Base-by-base conservation (phyloP, 2,888 invertebrate genomes). In the Drosophila subquinaria region DNA sequence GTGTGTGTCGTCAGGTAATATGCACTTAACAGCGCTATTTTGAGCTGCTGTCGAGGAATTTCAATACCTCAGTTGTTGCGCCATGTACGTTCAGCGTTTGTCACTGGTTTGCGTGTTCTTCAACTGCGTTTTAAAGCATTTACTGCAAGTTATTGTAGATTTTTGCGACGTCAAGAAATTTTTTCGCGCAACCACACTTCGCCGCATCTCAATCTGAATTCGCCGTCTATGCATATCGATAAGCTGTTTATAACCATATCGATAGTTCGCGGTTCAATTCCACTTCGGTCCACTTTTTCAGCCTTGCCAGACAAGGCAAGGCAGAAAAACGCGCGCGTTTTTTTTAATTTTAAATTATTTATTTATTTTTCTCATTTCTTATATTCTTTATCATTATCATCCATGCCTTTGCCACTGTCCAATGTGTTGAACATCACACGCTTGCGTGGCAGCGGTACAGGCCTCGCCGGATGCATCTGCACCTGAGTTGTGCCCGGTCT, bases 371-470 rank as follows among this genome's bases (percentile, higher is more conserved):
- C 69, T 57, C 3, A 55, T 55, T 23, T 23, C 13, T 15, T 9
- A 40, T 40, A 57, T 15, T 65, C 53, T 8, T 79, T 70, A 10
- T 69, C 71, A 2, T 23, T 23, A 23, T 79, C 68, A 33, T 76
- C 56, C 0, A 52, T 40, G 15, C 61, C 74, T 52, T 69, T 76
- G 0, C 64, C 75, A 40, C 69, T 73, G 17, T 30, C 53, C 4
- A 68, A 11, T 6, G 76, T 82, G 52, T 84, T 87, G 51, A 92
- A 92, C 90, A 92, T 91, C 4, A 93, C 93, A 5, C 89, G 89
- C 60, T 92, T 93, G 5, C 93, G 89, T 9, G 93, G 92, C 51
- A 91, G 33, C 0, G 93, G 92, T 3, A 92, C 76, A 0, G 92
- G 92, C 33, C 73, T 80, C 11, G 61, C 15, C 27, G 50, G 40